Base-by-base conservation (phyloP, 2,888 invertebrate species). In the Limnephilus lunatus region DNA sequence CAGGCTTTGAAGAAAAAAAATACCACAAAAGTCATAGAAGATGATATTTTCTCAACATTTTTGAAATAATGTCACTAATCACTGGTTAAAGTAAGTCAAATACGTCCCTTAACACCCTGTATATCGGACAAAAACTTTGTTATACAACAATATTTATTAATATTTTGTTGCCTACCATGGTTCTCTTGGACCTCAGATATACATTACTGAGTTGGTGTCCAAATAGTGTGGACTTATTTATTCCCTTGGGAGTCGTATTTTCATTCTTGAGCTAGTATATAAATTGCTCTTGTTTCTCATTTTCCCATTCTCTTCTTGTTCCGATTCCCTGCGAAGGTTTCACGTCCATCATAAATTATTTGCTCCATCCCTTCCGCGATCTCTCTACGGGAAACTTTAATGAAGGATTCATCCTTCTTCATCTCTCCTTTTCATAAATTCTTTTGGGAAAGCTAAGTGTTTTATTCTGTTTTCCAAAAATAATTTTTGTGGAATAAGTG, bases 331-430 rank as follows among this genome's bases (percentile, higher is more conserved):
- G 35, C 19, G 39, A 39, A 83, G 83, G 39, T 39, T 35, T 12
- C 86, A 86, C 86, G 86, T 48, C 19, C 44, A 86, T 44, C 86
- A 86, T 86, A 86, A 86, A 86, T 86, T 86, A 68, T 68, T n/a
- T n/a, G 48, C 48, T 86, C n/a, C 31, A 35, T 30, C 48, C 86
- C 12, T 86, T 14, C n/a, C 48, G 86, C 4, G 86, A 86, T 86
- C 48, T 86, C 86, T 44, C 44, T 44, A 44, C 39, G 86, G 86
- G 14, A 1, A 86, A 86, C 44, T 86, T 44, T 86, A 86, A 86
- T 86, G 39, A 86, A 86, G 86, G 39, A 86, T 86, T 86, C 39
- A 86, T 86, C 44, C 86, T 86, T 86, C 86, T 19, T 44, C 30
- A 35, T 86, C 44, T 86, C 48, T 44, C n/a, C 39, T 85, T 86